Evolutionary conservation across 2,888 invertebrate species (phyloP).

Genomic region (Thyatira batis): DNA sequence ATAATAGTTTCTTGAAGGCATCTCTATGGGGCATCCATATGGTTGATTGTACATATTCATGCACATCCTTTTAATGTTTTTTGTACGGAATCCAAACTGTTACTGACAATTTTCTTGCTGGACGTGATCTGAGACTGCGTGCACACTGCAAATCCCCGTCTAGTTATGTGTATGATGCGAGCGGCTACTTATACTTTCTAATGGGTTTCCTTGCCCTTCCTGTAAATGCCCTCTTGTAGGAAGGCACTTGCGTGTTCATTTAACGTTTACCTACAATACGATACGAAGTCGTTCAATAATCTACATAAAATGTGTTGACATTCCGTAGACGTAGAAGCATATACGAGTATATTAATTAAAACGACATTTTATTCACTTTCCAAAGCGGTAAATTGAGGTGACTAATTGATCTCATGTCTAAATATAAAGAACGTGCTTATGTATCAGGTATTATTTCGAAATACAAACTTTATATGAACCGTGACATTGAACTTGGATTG

Average conservation of each 20-base stretch:
- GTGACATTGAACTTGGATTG: neutral
- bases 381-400: neutral
- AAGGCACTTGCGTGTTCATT: conserved; percentile 43
- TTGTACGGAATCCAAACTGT: conserved; percentile 26
- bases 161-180: conserved; percentile 45
- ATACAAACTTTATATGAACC: neutral
- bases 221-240: conserved; percentile 41
- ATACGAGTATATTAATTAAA: neutral
- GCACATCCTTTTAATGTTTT: conserved; percentile 28
- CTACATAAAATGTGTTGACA: no score
- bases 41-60: conserved; percentile 5
- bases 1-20: no score
- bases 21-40: no score
- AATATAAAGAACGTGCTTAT: neutral
- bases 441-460: neutral
- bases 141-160: conserved; percentile 18
- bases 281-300: neutral
- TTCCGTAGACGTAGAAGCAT: no score
- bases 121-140: conserved; percentile 36
- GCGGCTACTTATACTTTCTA: conserved; percentile 58
- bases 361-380: neutral
- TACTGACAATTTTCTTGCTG: conserved; percentile 33
- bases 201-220: conserved; percentile 52
- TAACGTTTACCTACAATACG: conserved; percentile 28
- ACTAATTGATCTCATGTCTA: neutral